These are phyloP conservation scores for Philaethria dido DNA, from an alignment of 2,888 invertebrate genomes.

Conservation along the genomic window DNA sequence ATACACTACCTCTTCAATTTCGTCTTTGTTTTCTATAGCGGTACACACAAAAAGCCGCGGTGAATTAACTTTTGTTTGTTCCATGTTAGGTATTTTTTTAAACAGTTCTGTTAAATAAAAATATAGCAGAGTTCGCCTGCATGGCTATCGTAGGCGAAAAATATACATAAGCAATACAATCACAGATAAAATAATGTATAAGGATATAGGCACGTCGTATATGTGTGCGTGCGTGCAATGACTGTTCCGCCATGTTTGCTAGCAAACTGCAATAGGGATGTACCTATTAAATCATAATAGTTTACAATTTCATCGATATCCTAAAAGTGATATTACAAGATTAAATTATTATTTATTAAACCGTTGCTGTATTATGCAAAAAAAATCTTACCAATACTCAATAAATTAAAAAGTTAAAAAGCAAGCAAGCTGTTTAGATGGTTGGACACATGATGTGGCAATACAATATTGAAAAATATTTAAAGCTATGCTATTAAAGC, in stretches of 20 bases:
- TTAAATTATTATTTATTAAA: neutral
- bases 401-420: too few relatives aligned
- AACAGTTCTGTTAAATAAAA: slow-evolving; percentile 84
- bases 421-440: too few relatives aligned
- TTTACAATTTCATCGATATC: neutral
- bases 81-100: slow-evolving; percentile 80
- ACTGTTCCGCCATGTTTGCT: slow-evolving; percentile 40
- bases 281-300: neutral
- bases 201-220: slow-evolving; percentile 29
- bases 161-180: slow-evolving; percentile 81
- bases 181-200: slow-evolving; percentile 62
- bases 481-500: too few relatives aligned
- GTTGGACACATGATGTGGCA: too few relatives aligned
- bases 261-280: slow-evolving; percentile 27
- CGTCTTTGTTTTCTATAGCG: slow-evolving; percentile 94
- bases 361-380: too few relatives aligned
- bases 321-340: neutral
- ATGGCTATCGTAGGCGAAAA: slow-evolving; percentile 85
- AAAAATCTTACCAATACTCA: too few relatives aligned
- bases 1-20: slow-evolving; percentile 93
- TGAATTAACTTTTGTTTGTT: slow-evolving; percentile 83
- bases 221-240: slow-evolving; percentile 43
- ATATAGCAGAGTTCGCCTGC: slow-evolving; percentile 84
- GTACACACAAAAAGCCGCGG: slow-evolving; percentile 92
- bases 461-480: too few relatives aligned